Base-by-base conservation (phyloP, 2,797 vertebrate species). In the Helicolenus hilgendorfi region DNA sequence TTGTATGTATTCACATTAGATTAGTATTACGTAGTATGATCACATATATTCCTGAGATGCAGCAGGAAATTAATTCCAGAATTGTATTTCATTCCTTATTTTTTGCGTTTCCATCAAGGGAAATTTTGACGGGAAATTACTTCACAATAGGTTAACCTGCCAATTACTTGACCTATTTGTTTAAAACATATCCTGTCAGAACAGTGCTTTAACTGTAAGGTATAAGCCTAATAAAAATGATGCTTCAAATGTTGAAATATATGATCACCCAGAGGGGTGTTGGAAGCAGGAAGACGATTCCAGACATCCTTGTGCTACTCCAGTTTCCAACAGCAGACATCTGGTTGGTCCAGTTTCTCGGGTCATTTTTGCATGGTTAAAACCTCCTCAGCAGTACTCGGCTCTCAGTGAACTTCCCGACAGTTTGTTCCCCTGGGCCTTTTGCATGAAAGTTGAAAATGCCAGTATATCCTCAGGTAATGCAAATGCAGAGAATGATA, bases 391-490 rank as follows among this genome's bases (percentile, higher is more conserved):
- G n/a, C 27, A 36, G 41, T 18, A 45, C 41, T 45, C 6, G 15
- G 41, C 41, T 45, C 41, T 45, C 41, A 45, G 38, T 18, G n/a
- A 80, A 64, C 78, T 45, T 72, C 33, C 59, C 73, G 84, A 88
- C 89, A 77, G 92, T 92, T 91, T 82, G 36, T 41, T 60, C 41
- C 84, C 69, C 76, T 14, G 33, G 72, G 77, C 24, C 68, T 55
- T 72, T 58, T 64, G 33, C 31, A 78, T 59, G 45, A 13, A 56
- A 41, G 63, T 38, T 69, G 24, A 71, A 76, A 83, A 74, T 45
- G 79, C 49, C 84, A 62, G 86, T 92, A 86, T 90, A 75, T 65
- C 89, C 86, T 41, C 67, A 79, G 91, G 88, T 86, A 15, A 92
- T 89, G 87, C 81, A 85, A 91, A 92, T 78, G 6, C 24, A 29